phyloP scores from a whole-genome alignment of 2,113 vertebrate species.

The Typhlomys cinereus region DNA sequence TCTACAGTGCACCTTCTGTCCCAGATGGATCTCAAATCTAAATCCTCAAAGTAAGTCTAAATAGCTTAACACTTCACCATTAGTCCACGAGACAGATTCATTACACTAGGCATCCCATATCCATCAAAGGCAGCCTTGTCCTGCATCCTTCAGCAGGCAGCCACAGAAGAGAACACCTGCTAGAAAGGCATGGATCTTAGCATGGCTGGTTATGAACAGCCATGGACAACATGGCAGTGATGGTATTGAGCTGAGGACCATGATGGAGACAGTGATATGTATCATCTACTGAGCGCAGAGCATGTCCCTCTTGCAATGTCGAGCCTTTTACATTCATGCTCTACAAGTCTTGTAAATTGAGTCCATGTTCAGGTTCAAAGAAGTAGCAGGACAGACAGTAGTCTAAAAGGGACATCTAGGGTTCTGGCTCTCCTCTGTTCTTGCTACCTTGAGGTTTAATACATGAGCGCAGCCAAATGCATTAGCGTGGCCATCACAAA shows the following conservation, averaged over 20 bases:
- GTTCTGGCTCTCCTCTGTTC: background rate
- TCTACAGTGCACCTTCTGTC: background rate
- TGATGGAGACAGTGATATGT: too few relatives aligned
- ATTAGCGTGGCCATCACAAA: too few relatives aligned
- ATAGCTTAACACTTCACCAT: background rate
- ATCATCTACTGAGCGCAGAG: background rate
- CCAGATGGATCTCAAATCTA: background rate
- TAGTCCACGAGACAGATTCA: background rate
- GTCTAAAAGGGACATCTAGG: background rate
- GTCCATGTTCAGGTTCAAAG: background rate
- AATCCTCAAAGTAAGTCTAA: background rate
- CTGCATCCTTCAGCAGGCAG: background rate
- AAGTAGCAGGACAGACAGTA: background rate
- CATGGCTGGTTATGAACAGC: background rate
- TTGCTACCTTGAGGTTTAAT: background rate
- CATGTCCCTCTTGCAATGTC: background rate
- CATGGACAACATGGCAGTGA: background rate
- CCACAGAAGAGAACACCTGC: background rate
- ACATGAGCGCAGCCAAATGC: background rate
- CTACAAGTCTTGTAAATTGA: background rate
- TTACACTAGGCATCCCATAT: background rate
- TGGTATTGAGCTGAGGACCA: background rate
- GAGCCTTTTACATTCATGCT: background rate
- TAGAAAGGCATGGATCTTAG: background rate
- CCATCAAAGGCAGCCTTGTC: background rate